These are phyloP conservation scores for Phyllotreta striolata DNA, from an alignment of 2,888 invertebrate genomes.

Conservation along the genomic window DNA sequence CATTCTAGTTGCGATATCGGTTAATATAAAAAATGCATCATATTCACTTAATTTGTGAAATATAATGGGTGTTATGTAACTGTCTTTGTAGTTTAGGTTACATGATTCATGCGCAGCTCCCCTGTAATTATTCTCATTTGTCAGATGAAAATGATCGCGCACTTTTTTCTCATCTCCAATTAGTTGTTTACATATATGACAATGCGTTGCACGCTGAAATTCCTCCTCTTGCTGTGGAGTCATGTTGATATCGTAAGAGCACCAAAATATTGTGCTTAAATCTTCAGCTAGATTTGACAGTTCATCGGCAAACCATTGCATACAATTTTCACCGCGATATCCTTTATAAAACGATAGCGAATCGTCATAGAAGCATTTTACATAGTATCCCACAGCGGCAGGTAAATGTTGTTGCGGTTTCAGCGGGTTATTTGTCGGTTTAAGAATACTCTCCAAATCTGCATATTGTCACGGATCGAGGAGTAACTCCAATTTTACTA, in stretches of 20 bases:
- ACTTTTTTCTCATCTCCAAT: slow-evolving; percentile 25
- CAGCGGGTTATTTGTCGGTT: slow-evolving; percentile 9
- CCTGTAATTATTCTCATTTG: too few species aligned
- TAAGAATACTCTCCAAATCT: slow-evolving; percentile 38
- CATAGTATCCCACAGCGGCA: slow-evolving; percentile 42
- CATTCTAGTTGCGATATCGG: slow-evolving; percentile 39
- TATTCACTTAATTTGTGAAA: slow-evolving; percentile 49
- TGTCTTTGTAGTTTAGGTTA: slow-evolving; percentile 44
- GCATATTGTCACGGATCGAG: too few species aligned
- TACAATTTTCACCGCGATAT: slow-evolving; percentile 25
- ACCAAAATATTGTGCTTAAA: slow-evolving; percentile 31
- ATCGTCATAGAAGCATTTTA: slow-evolving; percentile 43
- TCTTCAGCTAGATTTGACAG: slow-evolving; percentile 19
- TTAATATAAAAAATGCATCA: slow-evolving; percentile 47
- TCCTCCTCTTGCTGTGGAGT: slow-evolving; percentile 17
- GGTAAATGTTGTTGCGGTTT: slow-evolving; percentile 38
- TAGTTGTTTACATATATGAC: slow-evolving; percentile 27
- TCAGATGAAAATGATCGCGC: too few species aligned
- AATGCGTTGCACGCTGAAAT: slow-evolving; percentile 17
- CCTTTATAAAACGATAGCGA: slow-evolving; percentile 9
- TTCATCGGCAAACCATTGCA: slow-evolving; percentile 28
- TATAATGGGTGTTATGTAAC: slow-evolving; percentile 40
- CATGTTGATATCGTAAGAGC: slow-evolving; percentile 25
- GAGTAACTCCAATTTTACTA: too few species aligned
- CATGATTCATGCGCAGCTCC: slow-evolving; percentile 8